Conservation (phyloP, 2,797 vertebrate genomes). For the Acipenser transmontanus region DNA sequence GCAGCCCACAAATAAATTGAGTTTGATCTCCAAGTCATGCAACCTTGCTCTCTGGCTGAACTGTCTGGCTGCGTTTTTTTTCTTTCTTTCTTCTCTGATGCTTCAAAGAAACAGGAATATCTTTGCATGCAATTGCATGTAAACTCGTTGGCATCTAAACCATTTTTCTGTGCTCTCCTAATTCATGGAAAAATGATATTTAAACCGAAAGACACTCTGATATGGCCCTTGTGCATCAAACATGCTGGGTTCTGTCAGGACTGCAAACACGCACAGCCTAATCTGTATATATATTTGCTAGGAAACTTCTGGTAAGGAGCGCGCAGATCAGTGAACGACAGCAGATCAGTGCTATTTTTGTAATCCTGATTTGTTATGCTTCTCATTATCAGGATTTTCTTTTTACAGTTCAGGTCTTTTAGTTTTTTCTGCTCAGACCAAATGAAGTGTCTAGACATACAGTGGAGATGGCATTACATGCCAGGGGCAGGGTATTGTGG, state of each 20-base stretch:
- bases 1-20: too few relatives aligned
- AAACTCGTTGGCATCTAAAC: too few relatives aligned
- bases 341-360: not conserved
- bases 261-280: constrained; percentile 28
- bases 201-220: not conserved
- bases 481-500: too few relatives aligned
- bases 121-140: too few relatives aligned
- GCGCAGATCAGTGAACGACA: constrained; percentile 12
- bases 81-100: too few relatives aligned
- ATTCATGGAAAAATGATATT: constrained; percentile 7
- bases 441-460: too few relatives aligned
- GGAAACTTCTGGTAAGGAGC: constrained; percentile 1
- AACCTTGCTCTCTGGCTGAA: too few relatives aligned
- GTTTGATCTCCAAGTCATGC: too few relatives aligned
- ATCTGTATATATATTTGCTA: constrained; percentile 33
- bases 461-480: too few relatives aligned
- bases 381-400: constrained; percentile 21
- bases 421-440: not conserved
- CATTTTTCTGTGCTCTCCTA: not conserved
- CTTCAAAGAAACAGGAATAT: too few relatives aligned
- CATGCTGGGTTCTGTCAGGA: constrained; percentile 33
- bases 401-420: too few relatives aligned
- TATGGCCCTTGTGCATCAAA: constrained; percentile 4
- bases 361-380: constrained; percentile 60
- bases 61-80: too few relatives aligned